Conservation (phyloP, 2,888 invertebrate genomes). For the Scaptomyza cyrtandrae region DNA sequence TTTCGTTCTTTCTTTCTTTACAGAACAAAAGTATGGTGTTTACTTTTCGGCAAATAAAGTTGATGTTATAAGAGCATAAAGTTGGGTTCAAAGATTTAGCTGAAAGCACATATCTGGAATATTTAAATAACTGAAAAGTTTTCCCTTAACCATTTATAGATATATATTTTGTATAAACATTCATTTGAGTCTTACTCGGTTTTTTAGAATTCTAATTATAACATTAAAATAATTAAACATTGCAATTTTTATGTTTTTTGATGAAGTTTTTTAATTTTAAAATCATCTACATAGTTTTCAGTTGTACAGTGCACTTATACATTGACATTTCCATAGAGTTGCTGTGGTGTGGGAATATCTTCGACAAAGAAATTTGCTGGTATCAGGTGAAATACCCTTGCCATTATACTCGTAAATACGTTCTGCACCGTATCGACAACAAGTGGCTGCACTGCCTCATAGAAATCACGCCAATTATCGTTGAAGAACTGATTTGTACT, state of each 20-base stretch:
- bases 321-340: conserved; percentile 55
- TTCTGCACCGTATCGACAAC: conserved; percentile 88
- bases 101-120: neutral
- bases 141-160: neutral
- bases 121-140: neutral
- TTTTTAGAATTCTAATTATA: neutral
- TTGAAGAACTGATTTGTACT: conserved; percentile 89
- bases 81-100: neutral
- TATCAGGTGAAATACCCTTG: conserved; percentile 88
- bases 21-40: conserved; percentile 57
- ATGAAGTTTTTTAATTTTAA: neutral
- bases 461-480: conserved; percentile 89
- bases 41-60: conserved; percentile 46
- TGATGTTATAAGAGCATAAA: conserved; percentile 58
- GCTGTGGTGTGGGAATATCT: conserved; percentile 85
- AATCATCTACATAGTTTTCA: neutral
- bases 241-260: too few relatives aligned
- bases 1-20: neutral
- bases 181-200: neutral
- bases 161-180: neutral
- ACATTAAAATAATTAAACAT: neutral
- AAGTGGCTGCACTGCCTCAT: conserved; percentile 88
- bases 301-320: neutral
- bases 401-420: conserved; percentile 87
- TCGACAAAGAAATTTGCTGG: conserved; percentile 89